These are phyloP conservation scores for Paracanthobrama guichenoti DNA, from an alignment of 2,113 vertebrate species.

Conservation along the genomic window DNA sequence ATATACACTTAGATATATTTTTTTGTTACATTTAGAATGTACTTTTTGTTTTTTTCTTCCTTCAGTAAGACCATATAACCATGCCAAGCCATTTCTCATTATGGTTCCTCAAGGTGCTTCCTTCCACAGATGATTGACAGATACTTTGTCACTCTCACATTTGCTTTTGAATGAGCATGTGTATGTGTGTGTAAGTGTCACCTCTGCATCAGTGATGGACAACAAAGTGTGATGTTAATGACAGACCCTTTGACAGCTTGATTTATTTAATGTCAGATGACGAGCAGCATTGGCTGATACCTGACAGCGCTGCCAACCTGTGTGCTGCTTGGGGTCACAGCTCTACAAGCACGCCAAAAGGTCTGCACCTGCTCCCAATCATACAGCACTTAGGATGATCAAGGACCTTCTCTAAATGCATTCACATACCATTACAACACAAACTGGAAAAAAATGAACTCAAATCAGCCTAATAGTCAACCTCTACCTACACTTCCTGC, in stretches of 20 bases:
- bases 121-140: conserved; percentile 65
- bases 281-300: not conserved
- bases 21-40: no score
- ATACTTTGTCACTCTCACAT: conserved; percentile 58
- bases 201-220: conserved; percentile 26
- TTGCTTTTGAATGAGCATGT: conserved; percentile 65
- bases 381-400: not conserved
- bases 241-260: conserved; percentile 29
- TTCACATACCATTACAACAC: not conserved
- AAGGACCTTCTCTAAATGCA: not conserved
- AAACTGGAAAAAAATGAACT: not conserved
- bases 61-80: not conserved
- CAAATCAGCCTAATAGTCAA: not conserved
- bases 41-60: no score
- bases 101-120: conserved; percentile 50
- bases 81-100: not conserved
- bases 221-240: conserved; percentile 34
- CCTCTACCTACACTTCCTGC: not conserved
- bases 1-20: not conserved
- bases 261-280: conserved; percentile 18
- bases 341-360: not conserved
- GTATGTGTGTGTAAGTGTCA: not conserved
- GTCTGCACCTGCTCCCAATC: conserved; percentile 23
- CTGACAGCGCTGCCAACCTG: conserved; percentile 22
- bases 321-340: conserved; percentile 2